phyloP scores from a whole-genome alignment of 2,888 invertebrate genomes.

The Trissolcus japonicus region DNA sequence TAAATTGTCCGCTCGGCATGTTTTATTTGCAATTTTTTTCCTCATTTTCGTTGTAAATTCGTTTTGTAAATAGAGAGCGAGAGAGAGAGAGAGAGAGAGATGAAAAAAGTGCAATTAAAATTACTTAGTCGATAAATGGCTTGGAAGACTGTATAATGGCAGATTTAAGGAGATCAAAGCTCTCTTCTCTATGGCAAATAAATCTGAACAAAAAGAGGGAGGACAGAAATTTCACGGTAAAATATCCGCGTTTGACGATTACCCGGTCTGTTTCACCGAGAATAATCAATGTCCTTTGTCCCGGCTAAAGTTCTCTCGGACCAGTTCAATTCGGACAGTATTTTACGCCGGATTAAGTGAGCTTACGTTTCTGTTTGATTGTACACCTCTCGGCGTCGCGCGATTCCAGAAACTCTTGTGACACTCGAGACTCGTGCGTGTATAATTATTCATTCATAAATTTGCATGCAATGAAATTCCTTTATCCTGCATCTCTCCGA shows the following conservation, averaged over 20 bases:
- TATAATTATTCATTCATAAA: conserved; percentile 37
- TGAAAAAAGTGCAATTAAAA: not conserved
- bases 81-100: not conserved
- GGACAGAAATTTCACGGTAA: conserved; percentile 47
- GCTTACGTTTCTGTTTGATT: conserved; percentile 67
- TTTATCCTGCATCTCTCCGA: too few species aligned
- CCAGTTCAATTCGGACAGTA: conserved; percentile 65
- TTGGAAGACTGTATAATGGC: conserved; percentile 7
- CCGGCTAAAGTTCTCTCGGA: conserved; percentile 58
- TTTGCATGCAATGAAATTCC: conserved; percentile 25
- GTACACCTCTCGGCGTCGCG: conserved; percentile 39
- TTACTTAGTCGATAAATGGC: conserved; percentile 1
- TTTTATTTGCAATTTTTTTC: not conserved
- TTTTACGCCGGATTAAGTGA: conserved; percentile 69
- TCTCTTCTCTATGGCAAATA: conserved; percentile 38
- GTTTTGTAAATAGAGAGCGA: not conserved
- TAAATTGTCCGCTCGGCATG: conserved; percentile 19
- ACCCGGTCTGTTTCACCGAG: conserved; percentile 59
- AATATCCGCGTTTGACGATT: conserved; percentile 56
- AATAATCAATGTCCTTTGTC: conserved; percentile 64
- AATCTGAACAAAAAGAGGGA: conserved; percentile 41
- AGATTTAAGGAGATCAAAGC: conserved; percentile 11
- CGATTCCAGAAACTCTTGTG: conserved; percentile 28
- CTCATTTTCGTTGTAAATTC: not conserved
- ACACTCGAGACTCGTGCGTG: conserved; percentile 4